Evolutionary conservation across 2,113 vertebrate species (phyloP).

Genomic region (Crotalus viridis): DNA sequence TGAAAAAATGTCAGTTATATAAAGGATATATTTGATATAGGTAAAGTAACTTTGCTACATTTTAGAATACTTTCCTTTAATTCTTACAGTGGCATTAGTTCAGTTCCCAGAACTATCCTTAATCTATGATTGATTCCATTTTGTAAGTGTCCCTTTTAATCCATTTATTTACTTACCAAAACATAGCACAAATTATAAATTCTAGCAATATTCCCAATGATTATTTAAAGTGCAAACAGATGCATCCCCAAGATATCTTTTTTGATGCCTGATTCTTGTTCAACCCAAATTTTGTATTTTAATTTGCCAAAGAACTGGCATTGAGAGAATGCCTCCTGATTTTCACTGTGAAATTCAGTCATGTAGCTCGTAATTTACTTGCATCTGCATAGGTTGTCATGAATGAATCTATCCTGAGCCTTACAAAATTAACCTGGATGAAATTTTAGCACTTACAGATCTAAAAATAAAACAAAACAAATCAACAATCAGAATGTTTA

Average conservation of each 20-base stretch:
- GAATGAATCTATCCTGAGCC: constrained; percentile 25
- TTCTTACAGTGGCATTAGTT: background rate
- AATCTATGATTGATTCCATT: background rate
- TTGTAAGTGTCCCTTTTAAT: background rate
- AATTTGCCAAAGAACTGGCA: background rate
- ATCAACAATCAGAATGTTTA: constrained; percentile 14
- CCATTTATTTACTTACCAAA: background rate
- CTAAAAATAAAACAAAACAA: background rate
- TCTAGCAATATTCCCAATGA: background rate
- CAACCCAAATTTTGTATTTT: background rate
- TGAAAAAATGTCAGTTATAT: background rate
- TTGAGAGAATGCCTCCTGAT: background rate
- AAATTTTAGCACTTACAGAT: constrained; percentile 28
- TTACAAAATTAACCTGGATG: constrained; percentile 11
- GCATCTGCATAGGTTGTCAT: constrained; percentile 7
- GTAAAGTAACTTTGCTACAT: background rate
- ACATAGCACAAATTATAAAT: background rate
- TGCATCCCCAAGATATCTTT: background rate
- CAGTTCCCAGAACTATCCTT: background rate
- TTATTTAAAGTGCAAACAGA: background rate
- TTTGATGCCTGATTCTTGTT: background rate
- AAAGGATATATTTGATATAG: background rate
- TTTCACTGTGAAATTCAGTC: background rate
- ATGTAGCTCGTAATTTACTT: accelerated
- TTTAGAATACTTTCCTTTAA: background rate